Percentiles rank a stretch among this genome's conserved stretches.
phyloP scores from a whole-genome alignment of 2,888 invertebrate genomes.

The Sinotaia quadrata region DNA sequence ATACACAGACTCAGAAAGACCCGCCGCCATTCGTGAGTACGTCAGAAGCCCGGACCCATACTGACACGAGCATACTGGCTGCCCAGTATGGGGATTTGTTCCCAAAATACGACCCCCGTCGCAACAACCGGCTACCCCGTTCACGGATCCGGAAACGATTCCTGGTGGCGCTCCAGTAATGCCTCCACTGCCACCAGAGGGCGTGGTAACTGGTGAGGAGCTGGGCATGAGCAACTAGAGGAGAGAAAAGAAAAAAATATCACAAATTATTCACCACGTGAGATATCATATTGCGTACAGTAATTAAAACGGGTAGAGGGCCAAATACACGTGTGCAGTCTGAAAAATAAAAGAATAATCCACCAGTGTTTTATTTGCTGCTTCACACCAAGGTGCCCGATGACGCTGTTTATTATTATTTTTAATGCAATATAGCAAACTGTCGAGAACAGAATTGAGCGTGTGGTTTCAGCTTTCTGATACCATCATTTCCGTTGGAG shows the following conservation, averaged over 20 bases:
- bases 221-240: slow-evolving; percentile 47
- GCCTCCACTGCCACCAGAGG: slow-evolving; percentile 31
- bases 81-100: slow-evolving; percentile 69
- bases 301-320: too few relatives aligned
- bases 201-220: slow-evolving; percentile 38
- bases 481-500: too few relatives aligned
- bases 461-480: too few relatives aligned
- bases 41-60: slow-evolving; percentile 82
- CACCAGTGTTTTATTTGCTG: too few relatives aligned
- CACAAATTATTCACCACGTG: neutral
- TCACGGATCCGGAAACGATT: slow-evolving; percentile 25
- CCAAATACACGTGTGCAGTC: too few relatives aligned
- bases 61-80: slow-evolving; percentile 75
- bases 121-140: slow-evolving; percentile 78
- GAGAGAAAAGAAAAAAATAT: slow-evolving; percentile 9
- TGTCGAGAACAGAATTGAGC: too few relatives aligned
- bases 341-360: too few relatives aligned
- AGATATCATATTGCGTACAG: neutral
- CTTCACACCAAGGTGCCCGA: too few relatives aligned
- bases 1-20: slow-evolving; percentile 73
- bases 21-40: slow-evolving; percentile 77
- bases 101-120: slow-evolving; percentile 84
- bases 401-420: too few relatives aligned
- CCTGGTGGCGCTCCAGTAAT: slow-evolving; percentile 15
- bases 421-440: too few relatives aligned